Percentiles rank a stretch among this genome's conserved stretches.
phyloP scores from a whole-genome alignment of 92 coral and sea anemone species.

The Porites evermanni region DNA sequence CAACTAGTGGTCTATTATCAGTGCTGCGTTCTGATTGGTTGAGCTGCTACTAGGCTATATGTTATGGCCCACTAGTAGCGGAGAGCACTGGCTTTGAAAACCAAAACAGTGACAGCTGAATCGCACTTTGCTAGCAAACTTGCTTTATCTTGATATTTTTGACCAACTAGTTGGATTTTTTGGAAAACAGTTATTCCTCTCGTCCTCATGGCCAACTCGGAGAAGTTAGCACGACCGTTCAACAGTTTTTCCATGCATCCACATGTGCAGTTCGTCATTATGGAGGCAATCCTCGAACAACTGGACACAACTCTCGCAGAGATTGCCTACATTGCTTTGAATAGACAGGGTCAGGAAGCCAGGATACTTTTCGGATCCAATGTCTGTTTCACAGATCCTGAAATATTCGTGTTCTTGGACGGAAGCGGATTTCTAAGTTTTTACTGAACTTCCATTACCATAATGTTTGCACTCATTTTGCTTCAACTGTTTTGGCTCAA shows the following conservation, averaged over 20 bases:
- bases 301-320: conserved; percentile 58
- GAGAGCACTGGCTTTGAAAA: no score
- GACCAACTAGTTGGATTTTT: no score
- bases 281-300: conserved; percentile 42
- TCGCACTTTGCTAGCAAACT: no score
- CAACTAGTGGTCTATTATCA: no score
- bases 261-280: conserved; percentile 35
- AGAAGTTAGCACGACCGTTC: conserved; percentile 16
- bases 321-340: conserved; percentile 19
- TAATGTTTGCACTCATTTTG: not conserved
- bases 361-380: conserved; percentile 22
- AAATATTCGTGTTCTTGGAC: conserved; percentile 9
- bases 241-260: conserved; percentile 35
- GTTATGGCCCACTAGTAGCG: no score
- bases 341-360: conserved; percentile 42
- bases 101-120: no score
- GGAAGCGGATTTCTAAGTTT: conserved; percentile 36
- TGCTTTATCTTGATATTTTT: no score
- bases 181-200: no score
- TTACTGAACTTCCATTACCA: not conserved
- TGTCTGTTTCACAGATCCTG: conserved; percentile 14
- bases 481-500: not conserved
- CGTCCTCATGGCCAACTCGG: not conserved
- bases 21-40: no score
- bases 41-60: no score